Base-by-base conservation (phyloP, 2,797 vertebrate genomes). In the Buceros bicornis region DNA sequence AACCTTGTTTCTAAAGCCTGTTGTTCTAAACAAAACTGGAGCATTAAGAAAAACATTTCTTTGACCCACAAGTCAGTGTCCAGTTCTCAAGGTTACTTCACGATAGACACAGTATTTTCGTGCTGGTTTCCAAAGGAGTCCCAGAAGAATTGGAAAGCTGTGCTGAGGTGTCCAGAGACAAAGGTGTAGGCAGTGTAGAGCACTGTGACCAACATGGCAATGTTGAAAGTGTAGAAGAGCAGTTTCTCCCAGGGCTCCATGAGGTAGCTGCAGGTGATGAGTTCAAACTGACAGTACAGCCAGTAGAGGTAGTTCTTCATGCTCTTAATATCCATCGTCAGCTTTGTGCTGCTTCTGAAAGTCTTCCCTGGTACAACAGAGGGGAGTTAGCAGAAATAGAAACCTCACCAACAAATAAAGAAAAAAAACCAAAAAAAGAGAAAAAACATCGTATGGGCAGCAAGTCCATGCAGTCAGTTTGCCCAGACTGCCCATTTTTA, bases 201-300 rank as follows among this genome's bases (percentile, higher is more conserved):
- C 65, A 98, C 94, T 98, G 98, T 98, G 50, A 97, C 97, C 7
- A 98, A 74, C 96, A 97, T 88, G 2, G 97, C 97, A 62, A 98
- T 89, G 80, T 99, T 96, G 77, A 99, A 78, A 9, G 98, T 97
- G 97, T 99, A 99, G 93, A 99, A 98, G 71, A 99, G 97, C 50
- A 98, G 96, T 89, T 99, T 98, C 80, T 99, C 99, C 99, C 99
- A 99, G 6, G 99, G 98, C 95, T 99, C 99, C 96, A 99, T 97
- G 76, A 99, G 99, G 48, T 99, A 98, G 96, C 98, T 98, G 95
- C 99, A 98, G 2, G 99, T 99, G 97, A 99, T 97, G 33, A 99
- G 98, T 85, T 99, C 98, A 65, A 99, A 99, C 97, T 99, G 99
- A 97, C 98, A 99, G 98, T 98, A 99, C 31, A 99, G 96, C 99